Base-by-base conservation (phyloP, 2,888 invertebrate species). In the Pimpla rufipes region DNA sequence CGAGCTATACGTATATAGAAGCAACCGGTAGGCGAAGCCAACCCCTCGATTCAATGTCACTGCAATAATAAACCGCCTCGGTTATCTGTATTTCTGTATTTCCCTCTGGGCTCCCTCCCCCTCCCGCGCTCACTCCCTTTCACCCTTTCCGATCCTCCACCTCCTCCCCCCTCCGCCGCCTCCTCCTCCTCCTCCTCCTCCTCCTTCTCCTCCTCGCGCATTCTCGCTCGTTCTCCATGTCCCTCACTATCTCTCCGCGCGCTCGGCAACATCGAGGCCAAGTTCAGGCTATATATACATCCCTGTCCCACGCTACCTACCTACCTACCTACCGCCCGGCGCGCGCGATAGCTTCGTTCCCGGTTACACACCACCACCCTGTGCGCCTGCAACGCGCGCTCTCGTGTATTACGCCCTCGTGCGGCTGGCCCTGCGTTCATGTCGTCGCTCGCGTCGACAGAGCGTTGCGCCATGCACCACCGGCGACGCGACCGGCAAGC, bases 11-110 rank as follows among this genome's bases (percentile, higher is more conserved):
- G 23, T 55, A 59, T 62, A 37, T 29, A 50, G 57, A 64, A 79
- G 79, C 52, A 79, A 42, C 70, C 59, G 67, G 77, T 52, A 47
- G 79, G 85, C 85, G 88, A 88, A 88, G 3, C 87, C 91, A 88
- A 89, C 91, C 89, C 90, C 85, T 59, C 90, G 88, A 89, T 90
- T 91, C 90, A 90, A 90, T 90, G 90, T 91, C 91, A 89, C 89
- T 89, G 90, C 90, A 91, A 92, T 91, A 92, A 92, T 90, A 93
- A 92, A 92, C 91, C 92, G 89, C 89, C 90, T 88, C 90, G 88
- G 90, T 90, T 92, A 90, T 93, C 92, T 89, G 91, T 91, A 91
- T 92, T 91, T 92, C 92, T 92, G 91, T 91, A 91, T 92, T 92
- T 93, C 91, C 92, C 92, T 91, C 90, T 87, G 91, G 91, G 90